Percentiles rank a stretch among this genome's conserved stretches.
Conservation (phyloP, 1,140 invertebrate species). For the Mycetomoellerius zeteki region DNA sequence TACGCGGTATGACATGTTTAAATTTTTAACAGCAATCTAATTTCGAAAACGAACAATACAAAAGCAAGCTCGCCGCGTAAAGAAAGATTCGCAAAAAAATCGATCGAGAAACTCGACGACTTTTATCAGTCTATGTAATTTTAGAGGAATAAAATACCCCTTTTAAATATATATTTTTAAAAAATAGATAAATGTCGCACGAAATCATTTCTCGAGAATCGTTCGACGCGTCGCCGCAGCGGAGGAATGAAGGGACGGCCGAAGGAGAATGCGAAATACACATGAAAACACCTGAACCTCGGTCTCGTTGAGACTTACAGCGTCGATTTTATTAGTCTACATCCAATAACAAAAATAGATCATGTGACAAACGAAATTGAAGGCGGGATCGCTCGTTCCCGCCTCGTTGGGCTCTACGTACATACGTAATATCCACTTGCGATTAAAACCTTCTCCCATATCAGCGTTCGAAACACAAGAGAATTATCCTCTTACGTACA, state of each 20-base stretch:
- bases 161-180: background rate
- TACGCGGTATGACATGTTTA: background rate
- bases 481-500: background rate
- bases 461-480: background rate
- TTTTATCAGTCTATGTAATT: background rate
- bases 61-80: background rate
- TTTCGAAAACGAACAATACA: background rate
- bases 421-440: constrained; percentile 66
- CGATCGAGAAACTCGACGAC: background rate
- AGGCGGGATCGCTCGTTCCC: constrained; percentile 70
- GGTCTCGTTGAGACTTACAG: constrained; percentile 10
- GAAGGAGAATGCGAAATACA: background rate
- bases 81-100: background rate
- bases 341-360: constrained; percentile 81
- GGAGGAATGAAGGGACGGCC: background rate
- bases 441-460: constrained; percentile 49
- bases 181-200: background rate
- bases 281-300: constrained; percentile 1
- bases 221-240: background rate
- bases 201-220: background rate
- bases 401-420: constrained; percentile 57
- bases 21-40: background rate
- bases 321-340: constrained; percentile 74
- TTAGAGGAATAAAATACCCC: background rate
- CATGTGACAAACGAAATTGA: constrained; percentile 78